A percentile compares a stretch with the other conserved stretches of the same genome.
Conservation (phyloP, 2,888 invertebrate genomes). For the Orthonevra nobilis region DNA sequence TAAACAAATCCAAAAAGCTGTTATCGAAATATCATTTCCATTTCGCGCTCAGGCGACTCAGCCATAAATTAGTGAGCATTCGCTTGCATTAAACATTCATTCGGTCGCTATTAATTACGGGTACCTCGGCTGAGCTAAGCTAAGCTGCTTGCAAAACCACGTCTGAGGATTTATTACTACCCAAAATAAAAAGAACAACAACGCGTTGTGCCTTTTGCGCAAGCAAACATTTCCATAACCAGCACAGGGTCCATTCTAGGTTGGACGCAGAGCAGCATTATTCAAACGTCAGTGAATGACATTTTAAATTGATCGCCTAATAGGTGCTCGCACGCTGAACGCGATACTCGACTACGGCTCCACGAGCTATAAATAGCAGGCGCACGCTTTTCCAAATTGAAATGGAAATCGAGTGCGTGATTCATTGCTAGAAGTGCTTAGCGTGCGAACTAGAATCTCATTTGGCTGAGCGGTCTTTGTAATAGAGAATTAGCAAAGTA, state of each 20-base stretch:
- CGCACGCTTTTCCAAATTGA: conserved; percentile 65
- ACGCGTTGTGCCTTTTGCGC: conserved; percentile 37
- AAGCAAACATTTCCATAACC: conserved; percentile 61
- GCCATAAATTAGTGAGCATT: conserved; percentile 40
- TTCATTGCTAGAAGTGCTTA: conserved; percentile 35
- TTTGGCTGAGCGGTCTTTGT: conserved; percentile 30
- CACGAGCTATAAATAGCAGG: conserved; percentile 57
- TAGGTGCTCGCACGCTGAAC: conserved; percentile 24
- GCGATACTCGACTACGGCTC: neutral
- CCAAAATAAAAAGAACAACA: conserved; percentile 48
- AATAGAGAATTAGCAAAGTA: conserved; percentile 34
- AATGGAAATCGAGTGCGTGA: conserved; percentile 63
- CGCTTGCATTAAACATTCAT: conserved; percentile 53
- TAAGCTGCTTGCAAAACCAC: conserved; percentile 54
- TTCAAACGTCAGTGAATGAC: conserved; percentile 64
- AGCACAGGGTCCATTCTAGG: conserved; percentile 56
- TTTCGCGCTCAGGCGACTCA: conserved; percentile 17
- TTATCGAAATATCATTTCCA: conserved; percentile 53
- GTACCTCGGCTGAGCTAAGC: too few species aligned
- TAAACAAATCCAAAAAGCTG: conserved; percentile 29
- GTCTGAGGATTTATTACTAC: conserved; percentile 55
- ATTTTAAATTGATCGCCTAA: conserved; percentile 66
- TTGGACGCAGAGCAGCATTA: conserved; percentile 59
- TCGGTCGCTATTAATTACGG: conserved; percentile 43
- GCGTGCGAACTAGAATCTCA: conserved; percentile 64